A percentile compares a stretch with the other conserved stretches of the same genome.
Conservation (phyloP, 2,797 vertebrate species). For the Australoheros facetus region DNA sequence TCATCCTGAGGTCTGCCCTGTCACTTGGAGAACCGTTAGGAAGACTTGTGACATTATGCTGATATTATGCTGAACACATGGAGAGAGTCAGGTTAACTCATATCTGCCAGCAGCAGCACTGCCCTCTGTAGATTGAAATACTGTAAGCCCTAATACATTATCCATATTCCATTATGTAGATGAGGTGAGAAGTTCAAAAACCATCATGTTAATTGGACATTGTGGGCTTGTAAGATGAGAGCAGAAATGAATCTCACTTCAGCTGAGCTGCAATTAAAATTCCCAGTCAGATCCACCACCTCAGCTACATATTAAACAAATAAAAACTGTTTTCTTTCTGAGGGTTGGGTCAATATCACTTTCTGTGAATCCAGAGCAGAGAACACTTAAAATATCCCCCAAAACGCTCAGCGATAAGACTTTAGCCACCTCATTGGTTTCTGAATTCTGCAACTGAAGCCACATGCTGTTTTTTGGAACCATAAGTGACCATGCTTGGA, state of each 20-base stretch:
- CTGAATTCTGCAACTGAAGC: neutral
- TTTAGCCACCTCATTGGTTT: neutral
- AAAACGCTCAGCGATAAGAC: neutral
- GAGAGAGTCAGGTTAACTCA: constrained; percentile 1
- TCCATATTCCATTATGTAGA: constrained; percentile 47
- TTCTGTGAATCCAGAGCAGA: neutral
- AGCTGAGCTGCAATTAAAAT: neutral
- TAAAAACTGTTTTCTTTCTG: neutral
- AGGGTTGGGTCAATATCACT: rapidly evolving
- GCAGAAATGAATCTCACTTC: neutral
- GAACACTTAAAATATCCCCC: neutral
- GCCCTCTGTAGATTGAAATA: constrained; percentile 19
- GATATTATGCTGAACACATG: constrained; percentile 21
- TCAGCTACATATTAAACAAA: neutral
- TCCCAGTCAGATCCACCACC: neutral
- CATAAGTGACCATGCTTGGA: neutral
- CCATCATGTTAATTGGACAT: constrained; percentile 25
- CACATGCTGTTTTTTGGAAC: too few relatives aligned
- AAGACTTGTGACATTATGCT: constrained; percentile 5
- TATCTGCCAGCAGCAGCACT: constrained; percentile 7
- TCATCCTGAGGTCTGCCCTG: neutral
- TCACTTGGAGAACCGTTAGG: neutral
- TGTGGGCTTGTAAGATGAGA: neutral
- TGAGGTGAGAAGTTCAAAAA: constrained; percentile 48
- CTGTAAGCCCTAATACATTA: neutral